Evolutionary conservation across 2,113 vertebrate genomes (phyloP).

Genomic region (Epinephelus lanceolatus): DNA sequence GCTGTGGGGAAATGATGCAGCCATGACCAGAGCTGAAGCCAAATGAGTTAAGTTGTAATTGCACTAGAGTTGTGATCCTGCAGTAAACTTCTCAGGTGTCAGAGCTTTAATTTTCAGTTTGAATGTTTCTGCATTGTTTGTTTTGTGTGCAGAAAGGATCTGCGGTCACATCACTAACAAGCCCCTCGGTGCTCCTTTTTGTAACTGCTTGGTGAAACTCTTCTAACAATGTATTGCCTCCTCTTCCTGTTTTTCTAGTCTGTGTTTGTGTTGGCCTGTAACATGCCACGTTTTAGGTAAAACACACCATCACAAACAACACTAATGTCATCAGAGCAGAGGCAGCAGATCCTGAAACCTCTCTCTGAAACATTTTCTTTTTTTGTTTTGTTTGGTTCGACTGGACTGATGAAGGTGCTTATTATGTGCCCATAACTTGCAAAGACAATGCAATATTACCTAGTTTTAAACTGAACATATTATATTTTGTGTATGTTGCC

Average conservation of each 20-base stretch:
- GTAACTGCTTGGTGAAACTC: neutral
- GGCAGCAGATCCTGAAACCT: neutral
- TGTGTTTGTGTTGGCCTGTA: neutral
- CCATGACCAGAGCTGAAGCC: neutral
- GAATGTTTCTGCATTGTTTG: neutral
- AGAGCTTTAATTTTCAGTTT: neutral
- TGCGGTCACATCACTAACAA: neutral
- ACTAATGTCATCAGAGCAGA: neutral
- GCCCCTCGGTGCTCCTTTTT: neutral
- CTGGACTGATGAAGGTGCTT: conserved; percentile 35
- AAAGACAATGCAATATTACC: conserved; percentile 58
- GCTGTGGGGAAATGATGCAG: neutral
- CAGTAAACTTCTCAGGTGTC: neutral
- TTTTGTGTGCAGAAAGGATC: neutral
- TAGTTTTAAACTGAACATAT: neutral
- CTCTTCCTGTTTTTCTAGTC: neutral
- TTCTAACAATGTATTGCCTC: neutral
- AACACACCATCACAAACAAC: neutral
- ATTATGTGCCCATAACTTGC: neutral
- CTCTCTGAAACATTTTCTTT: neutral
- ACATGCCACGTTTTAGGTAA: too few relatives aligned
- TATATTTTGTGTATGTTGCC: neutral
- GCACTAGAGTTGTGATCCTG: neutral
- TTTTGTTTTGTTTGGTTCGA: neutral
- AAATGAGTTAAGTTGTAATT: neutral